Base-by-base conservation (phyloP, 2,113 vertebrate genomes). In the Eonycteris spelaea region DNA sequence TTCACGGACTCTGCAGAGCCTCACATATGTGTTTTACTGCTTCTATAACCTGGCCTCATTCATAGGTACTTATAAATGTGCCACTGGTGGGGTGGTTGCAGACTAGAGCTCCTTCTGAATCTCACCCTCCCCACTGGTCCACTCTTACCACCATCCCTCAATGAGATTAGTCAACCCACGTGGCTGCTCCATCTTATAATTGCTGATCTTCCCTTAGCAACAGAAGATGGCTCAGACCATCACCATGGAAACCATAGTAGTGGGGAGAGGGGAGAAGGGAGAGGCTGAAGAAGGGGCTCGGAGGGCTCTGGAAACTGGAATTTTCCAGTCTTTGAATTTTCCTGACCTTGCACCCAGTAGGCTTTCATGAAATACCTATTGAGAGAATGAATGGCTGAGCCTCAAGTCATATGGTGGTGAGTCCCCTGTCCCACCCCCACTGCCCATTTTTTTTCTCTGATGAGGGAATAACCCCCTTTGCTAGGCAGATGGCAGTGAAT, bases 221-320 rank as follows among this genome's bases (percentile, higher is more conserved):
- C 90, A 67, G 71, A 83, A 63, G 40, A 53, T 73, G 90, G 33
- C 82, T n/a, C 51, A 12, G 21, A 67, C 61, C 5, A 38, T 96
- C 70, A 5, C 93, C 80, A 83, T 95, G 90, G 96, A 87, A 93
- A 97, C 93, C 10, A 24, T 86, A 61, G 77, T 43, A 67, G 21
- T 14, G 13, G 15, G 43, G 83, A 57, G 59, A 28, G 8, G 57
- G 57, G 59, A 86, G 59, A 19, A 78, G 18, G 59, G 28, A 30
- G 14, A 40, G 33, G n/a, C 67, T 38, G 35, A 21, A 24, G 65
- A 45, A 48, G 78, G 89, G 53, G 26, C 45, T 0, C 19, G 0
- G 53, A 71, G 87, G 38, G 28, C 67, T 40, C 68, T 11, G 15
- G 2, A 63, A 55, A 33, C 21, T 19, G 67, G 68, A 33, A 45